Evolutionary conservation across 2,888 invertebrate species (phyloP).

Genomic region (Epistrophella euchroma): DNA sequence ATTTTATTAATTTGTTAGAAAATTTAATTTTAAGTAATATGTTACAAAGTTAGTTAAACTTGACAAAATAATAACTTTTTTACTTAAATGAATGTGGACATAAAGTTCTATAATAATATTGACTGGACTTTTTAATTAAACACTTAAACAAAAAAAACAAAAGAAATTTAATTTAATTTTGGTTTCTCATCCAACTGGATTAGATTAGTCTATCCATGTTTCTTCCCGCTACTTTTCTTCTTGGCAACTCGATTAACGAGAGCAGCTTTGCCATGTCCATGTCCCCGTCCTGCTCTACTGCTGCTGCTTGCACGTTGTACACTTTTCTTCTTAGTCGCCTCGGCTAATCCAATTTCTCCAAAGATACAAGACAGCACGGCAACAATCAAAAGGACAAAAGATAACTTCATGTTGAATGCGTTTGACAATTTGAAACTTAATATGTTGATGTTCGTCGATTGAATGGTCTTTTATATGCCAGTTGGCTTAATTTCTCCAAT

Average conservation of each 20-base stretch:
- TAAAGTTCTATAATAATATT: constrained; percentile 2
- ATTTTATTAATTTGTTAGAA: background rate
- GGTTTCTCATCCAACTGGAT: no score
- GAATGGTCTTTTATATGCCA: constrained; percentile 53
- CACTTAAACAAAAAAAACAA: background rate
- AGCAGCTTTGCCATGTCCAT: constrained; percentile 21
- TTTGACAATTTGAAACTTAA: constrained; percentile 28
- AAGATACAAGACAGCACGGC: constrained; percentile 57
- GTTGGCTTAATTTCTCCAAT: constrained; percentile 8
- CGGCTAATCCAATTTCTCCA: constrained; percentile 45
- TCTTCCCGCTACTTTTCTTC: constrained; percentile 54
- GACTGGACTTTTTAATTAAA: constrained; percentile 9
- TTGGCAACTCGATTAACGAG: background rate
- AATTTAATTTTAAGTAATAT: background rate
- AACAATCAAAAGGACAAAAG: constrained; percentile 53
- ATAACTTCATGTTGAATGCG: constrained; percentile 51
- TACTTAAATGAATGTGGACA: background rate
- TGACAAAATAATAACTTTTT: background rate
- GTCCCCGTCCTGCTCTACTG: constrained; percentile 10
- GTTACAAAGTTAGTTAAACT: background rate
- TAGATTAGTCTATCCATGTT: constrained; percentile 53
- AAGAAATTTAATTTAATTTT: background rate
- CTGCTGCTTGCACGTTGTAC: constrained; percentile 25
- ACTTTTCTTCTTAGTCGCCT: constrained; percentile 61
- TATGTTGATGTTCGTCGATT: constrained; percentile 24